A percentile compares a stretch with the other conserved stretches of the same genome.
Evolutionary conservation across 2,888 invertebrate genomes (phyloP).

Genomic region (Hirtodrosophila cameraria): DNA sequence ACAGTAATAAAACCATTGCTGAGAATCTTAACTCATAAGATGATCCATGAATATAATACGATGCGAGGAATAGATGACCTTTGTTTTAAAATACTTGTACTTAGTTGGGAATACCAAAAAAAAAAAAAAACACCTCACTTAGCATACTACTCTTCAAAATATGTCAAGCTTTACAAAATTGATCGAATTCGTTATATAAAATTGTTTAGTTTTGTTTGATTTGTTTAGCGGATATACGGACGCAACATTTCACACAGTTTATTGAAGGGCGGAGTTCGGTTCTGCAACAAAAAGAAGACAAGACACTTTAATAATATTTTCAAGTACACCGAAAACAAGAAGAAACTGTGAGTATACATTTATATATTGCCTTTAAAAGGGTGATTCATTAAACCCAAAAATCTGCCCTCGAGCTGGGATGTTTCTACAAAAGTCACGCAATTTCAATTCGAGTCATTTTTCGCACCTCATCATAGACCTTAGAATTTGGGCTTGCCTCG

Average conservation of each 20-base stretch:
- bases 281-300: not conserved
- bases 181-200: not conserved
- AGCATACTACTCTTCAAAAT: not conserved
- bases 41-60: no score
- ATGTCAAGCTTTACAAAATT: slow-evolving; percentile 1
- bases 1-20: no score
- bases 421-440: slow-evolving; percentile 44
- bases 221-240: not conserved
- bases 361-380: no score
- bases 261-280: not conserved
- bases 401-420: slow-evolving; percentile 22
- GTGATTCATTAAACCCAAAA: not conserved
- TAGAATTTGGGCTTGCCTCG: not conserved
- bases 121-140: no score
- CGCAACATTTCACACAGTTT: slow-evolving; percentile 1
- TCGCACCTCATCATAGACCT: slow-evolving; percentile 59
- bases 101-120: not conserved
- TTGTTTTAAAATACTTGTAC: not conserved
- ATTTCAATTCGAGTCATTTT: slow-evolving; percentile 55
- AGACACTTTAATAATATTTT: not conserved
- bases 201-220: slow-evolving; percentile 14
- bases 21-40: no score
- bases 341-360: no score
- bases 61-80: no score
- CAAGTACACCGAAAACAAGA: no score